Conservation (phyloP, 2,888 invertebrate species). For the Megaustenia siamemsis region DNA sequence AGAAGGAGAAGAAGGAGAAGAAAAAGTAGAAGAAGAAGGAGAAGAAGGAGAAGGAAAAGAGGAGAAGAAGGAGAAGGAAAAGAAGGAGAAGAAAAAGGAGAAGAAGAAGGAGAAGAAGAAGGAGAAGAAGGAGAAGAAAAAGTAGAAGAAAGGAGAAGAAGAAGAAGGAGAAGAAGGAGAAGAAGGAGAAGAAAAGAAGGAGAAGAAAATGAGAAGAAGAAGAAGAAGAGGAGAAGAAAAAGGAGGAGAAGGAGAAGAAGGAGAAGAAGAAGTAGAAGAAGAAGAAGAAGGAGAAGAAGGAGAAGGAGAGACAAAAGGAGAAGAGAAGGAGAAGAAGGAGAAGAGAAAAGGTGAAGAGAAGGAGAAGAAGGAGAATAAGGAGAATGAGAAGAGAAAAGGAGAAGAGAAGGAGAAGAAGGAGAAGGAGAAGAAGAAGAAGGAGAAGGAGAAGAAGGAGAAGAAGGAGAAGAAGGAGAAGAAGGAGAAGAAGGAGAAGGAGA, state of each 20-base stretch:
- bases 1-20: neutral
- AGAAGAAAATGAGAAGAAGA: neutral
- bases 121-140: neutral
- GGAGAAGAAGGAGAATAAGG: neutral
- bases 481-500: neutral
- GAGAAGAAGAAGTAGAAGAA: neutral
- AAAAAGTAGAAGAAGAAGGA: neutral
- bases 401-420: neutral
- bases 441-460: neutral
- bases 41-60: neutral
- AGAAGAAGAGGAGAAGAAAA: neutral
- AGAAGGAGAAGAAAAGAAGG: neutral
- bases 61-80: neutral
- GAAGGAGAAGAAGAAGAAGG: neutral
- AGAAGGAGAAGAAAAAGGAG: neutral
- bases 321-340: neutral
- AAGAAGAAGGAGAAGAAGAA: neutral
- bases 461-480: constrained; percentile 14
- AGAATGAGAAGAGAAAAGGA: neutral
- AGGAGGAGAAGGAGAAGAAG: neutral
- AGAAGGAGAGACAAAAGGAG: neutral
- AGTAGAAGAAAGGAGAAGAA: neutral
- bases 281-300: too few relatives aligned
- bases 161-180: neutral
- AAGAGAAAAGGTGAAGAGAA: too few relatives aligned